Base-by-base conservation (phyloP, 2,888 invertebrate species). In the Meta bourneti region DNA sequence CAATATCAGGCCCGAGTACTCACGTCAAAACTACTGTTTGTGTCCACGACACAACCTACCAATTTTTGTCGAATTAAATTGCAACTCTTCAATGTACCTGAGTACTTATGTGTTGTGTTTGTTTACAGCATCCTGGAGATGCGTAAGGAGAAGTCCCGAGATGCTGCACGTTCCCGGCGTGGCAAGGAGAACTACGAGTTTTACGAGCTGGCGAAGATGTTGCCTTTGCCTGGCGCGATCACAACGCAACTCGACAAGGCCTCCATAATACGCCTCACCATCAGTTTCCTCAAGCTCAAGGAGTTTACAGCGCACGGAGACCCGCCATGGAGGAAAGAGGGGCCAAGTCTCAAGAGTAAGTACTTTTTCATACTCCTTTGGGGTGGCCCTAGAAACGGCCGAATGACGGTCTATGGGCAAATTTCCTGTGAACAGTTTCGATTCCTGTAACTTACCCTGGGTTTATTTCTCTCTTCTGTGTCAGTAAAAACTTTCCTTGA, bases 141-240 rank as follows among this genome's bases (percentile, higher is more conserved):
- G 93, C 96, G 98, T 93, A 98, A 98, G 96, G 98, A 98, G 95
- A 98, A 98, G 95, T 98, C 98, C 94, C 96, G 98, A 94, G 98
- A 98, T 95, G 98, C 98, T 75, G 98, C 98, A 7, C 96, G 98
- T 93, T 98, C 98, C 13, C 96, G 98, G 85, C 96, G 98, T 71
- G 98, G 98, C 93, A 98, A 98, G 94, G 99, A 99, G 95, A 99
- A 99, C 96, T 98, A 97, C 95, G 98, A 99, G 96, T 99, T 98
- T 96, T 98, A 98, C 95, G 98, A 98, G 96, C 96, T 99, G 95
- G 98, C 98, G 93, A 94, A 98, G 97, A 94, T 94, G 93, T 93
- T 95, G 79, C 95, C 95, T 11, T 93, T 95, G 34, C 94, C 95
- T 5, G 96, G 98, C 97, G 98, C 96, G 97, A 95, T 98, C 98